Conservation (phyloP, 2,888 invertebrate species). For the Stenotaenia linearis region DNA sequence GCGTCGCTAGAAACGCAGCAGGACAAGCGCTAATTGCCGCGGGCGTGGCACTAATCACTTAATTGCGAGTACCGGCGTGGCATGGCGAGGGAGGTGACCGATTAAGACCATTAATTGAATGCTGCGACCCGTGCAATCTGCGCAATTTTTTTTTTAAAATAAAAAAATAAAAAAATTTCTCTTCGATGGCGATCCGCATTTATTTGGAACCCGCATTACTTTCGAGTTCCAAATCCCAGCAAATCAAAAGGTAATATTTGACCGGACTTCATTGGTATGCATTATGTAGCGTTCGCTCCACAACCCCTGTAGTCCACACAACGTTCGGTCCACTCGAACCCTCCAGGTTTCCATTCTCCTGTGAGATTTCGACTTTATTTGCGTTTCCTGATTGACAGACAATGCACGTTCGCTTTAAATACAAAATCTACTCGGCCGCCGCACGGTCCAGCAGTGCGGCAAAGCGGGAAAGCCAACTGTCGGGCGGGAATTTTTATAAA, state of each 20-base stretch:
- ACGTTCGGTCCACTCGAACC: background rate
- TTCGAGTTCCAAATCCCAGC: background rate
- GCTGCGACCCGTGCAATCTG: background rate
- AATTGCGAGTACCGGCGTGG: background rate
- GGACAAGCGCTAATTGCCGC: slow-evolving; percentile 23
- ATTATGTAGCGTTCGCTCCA: background rate
- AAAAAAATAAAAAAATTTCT: background rate
- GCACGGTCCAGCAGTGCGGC: background rate
- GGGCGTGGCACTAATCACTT: slow-evolving; percentile 26
- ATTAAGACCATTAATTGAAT: background rate
- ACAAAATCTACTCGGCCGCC: background rate
- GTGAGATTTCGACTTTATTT: slow-evolving; percentile 3
- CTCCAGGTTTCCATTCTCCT: background rate
- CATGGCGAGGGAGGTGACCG: background rate
- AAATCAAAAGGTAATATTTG: slow-evolving; percentile 16
- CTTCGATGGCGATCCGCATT: background rate
- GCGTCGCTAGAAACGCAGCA: background rate
- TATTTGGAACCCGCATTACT: background rate
- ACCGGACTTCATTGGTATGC: background rate
- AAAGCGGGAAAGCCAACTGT: background rate
- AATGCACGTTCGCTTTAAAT: background rate
- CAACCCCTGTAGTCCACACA: background rate
- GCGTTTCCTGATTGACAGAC: slow-evolving; percentile 7
- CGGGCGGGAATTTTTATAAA: background rate
- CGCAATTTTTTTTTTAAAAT: background rate